phyloP scores from a whole-genome alignment of 2,888 invertebrate species.

The Lottia scabra region DNA sequence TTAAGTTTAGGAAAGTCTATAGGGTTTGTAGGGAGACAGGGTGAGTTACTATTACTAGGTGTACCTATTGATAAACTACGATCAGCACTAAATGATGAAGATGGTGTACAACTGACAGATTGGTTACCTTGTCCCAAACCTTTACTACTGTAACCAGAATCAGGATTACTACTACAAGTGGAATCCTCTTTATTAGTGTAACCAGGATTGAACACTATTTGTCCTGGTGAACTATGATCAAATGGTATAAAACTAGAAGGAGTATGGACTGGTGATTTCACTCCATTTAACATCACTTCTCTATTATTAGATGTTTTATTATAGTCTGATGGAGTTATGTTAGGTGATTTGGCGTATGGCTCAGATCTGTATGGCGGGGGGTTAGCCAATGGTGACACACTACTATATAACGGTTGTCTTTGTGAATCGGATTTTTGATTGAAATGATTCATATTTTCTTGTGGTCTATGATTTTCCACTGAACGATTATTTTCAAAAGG shows the following conservation, averaged over 20 bases:
- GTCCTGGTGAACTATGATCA: neutral
- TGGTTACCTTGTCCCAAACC: constrained; percentile 13
- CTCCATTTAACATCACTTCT: neutral
- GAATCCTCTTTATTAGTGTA: constrained; percentile 56
- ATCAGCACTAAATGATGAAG: constrained; percentile 59
- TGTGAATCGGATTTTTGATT: neutral
- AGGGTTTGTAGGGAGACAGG: constrained; percentile 18
- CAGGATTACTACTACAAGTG: constrained; percentile 71
- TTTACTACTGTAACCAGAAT: constrained; percentile 87
- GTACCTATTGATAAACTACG: constrained; percentile 41
- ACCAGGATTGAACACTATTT: neutral
- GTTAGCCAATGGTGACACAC: too few species aligned
- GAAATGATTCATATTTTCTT: too few species aligned
- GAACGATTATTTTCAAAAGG: too few species aligned
- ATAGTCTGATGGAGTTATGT: neutral
- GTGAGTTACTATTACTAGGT: constrained; percentile 51
- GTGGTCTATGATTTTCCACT: too few species aligned
- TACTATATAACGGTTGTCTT: neutral
- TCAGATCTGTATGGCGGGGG: neutral
- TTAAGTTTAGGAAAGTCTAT: constrained; percentile 2
- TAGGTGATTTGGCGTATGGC: neutral
- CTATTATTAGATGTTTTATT: neutral
- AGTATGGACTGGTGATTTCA: neutral
- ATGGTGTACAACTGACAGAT: constrained; percentile 51
- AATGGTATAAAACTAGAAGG: neutral